Conservation (phyloP, 2,113 vertebrate species). For the Macroglossus sobrinus region DNA sequence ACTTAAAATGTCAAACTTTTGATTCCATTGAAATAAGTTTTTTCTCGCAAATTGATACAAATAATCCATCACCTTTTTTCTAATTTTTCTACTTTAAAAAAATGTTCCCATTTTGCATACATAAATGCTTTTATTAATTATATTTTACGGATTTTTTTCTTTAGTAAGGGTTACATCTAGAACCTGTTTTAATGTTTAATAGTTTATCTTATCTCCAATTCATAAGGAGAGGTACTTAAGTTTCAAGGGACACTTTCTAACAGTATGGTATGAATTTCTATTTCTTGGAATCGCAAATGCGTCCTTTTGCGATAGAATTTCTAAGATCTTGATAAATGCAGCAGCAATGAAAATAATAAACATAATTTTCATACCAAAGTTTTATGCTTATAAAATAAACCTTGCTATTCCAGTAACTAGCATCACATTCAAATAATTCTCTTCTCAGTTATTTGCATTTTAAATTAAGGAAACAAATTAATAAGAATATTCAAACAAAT, state of each 20-base stretch:
- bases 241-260: neutral
- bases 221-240: neutral
- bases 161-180: neutral
- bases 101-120: neutral
- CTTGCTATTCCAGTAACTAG: neutral
- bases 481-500: constrained; percentile 31
- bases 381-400: neutral
- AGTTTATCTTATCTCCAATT: neutral
- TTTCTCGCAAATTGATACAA: neutral
- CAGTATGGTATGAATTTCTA: neutral
- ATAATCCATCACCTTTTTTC: neutral
- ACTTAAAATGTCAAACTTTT: neutral
- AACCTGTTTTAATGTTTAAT: neutral
- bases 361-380: constrained; percentile 5
- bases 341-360: neutral
- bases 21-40: neutral
- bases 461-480: constrained; percentile 21
- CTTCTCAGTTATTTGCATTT: constrained; percentile 47
- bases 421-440: constrained; percentile 38
- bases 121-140: neutral
- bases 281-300: neutral
- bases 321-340: neutral
- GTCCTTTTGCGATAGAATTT: neutral
- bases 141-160: neutral
- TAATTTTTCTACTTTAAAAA: neutral